These are phyloP conservation scores for Habrosyne pyritoides DNA, from an alignment of 2,888 invertebrate species.

Conservation along the genomic window DNA sequence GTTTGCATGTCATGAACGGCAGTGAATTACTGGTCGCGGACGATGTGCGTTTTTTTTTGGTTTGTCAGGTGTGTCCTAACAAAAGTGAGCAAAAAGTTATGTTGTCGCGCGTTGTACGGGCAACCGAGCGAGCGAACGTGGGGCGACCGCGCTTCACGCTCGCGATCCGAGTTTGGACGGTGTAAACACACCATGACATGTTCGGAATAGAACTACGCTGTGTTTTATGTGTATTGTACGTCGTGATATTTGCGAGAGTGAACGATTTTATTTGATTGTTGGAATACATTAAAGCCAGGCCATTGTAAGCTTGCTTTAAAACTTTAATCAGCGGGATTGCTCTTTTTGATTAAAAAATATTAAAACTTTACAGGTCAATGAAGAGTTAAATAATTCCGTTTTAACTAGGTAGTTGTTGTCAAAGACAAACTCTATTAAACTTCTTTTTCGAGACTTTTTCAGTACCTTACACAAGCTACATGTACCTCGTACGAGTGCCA, in stretches of 20 bases:
- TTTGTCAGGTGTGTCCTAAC: conserved; percentile 66
- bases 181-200: conserved; percentile 63
- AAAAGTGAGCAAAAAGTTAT: conserved; percentile 68
- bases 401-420: too few species aligned
- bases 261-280: not conserved
- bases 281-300: not conserved
- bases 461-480: not conserved
- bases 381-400: too few species aligned
- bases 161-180: conserved; percentile 26
- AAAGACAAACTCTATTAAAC: too few species aligned
- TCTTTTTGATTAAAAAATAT: too few species aligned
- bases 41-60: conserved; percentile 31
- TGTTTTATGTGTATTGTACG: not conserved
- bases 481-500: conserved; percentile 7
- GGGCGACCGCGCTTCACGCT: conserved; percentile 40
- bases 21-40: conserved; percentile 63
- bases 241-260: not conserved
- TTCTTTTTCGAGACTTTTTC: not conserved
- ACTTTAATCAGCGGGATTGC: not conserved
- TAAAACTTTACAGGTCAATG: too few species aligned
- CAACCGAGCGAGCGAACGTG: conserved; percentile 50
- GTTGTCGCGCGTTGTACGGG: conserved; percentile 50
- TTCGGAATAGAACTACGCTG: conserved; percentile 42
- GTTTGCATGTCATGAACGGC: conserved; percentile 69
- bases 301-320: not conserved